A percentile compares a stretch with the other conserved stretches of the same genome.
phyloP scores from a whole-genome alignment of 2,888 invertebrate species.

The Philaethria dido region DNA sequence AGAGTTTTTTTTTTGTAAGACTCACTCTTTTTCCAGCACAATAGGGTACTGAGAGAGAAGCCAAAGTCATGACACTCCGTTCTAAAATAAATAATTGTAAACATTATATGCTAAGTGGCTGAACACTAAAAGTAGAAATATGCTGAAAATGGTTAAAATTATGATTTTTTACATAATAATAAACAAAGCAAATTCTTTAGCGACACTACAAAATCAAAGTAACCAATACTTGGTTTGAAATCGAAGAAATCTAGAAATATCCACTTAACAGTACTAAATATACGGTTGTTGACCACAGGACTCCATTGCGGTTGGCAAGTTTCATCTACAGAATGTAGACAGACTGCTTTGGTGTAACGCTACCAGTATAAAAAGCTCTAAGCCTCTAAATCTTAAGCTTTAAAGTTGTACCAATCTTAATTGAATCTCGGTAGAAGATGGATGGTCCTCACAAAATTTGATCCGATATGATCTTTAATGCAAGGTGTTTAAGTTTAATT shows the following conservation, averaged over 20 bases:
- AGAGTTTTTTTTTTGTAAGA: too few species aligned
- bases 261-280: slow-evolving; percentile 40
- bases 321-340: slow-evolving; percentile 54
- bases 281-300: slow-evolving; percentile 46
- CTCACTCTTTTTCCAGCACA: too few species aligned
- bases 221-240: background rate
- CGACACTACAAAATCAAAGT: background rate
- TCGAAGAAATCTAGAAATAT: background rate
- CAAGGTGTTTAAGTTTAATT: background rate
- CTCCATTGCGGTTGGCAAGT: slow-evolving; percentile 49
- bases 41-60: too few species aligned
- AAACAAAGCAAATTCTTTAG: background rate
- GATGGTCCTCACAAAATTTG: slow-evolving; percentile 7
- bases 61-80: too few species aligned
- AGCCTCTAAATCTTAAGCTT: slow-evolving; percentile 13
- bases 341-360: slow-evolving; percentile 49
- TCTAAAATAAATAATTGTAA: too few species aligned
- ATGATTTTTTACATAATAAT: too few species aligned
- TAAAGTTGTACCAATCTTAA: slow-evolving; percentile 23
- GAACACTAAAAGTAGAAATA: too few species aligned
- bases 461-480: background rate
- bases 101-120: too few species aligned
- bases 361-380: slow-evolving; percentile 25
- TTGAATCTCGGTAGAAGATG: slow-evolving; percentile 26
- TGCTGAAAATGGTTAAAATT: too few species aligned